Conservation (phyloP, 2,113 vertebrate species). For the Seriola dumerili region DNA sequence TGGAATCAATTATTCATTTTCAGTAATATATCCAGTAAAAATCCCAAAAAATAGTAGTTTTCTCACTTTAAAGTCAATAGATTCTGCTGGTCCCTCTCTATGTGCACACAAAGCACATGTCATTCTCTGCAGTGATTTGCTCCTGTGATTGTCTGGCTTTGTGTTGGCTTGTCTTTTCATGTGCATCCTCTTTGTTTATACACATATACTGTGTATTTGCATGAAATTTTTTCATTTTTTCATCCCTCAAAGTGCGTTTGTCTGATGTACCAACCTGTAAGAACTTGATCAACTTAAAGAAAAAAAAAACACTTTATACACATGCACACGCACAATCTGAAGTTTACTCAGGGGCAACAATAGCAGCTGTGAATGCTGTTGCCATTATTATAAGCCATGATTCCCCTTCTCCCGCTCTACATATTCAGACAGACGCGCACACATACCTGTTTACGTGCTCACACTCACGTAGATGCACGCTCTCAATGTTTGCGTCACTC, state of each 20-base stretch:
- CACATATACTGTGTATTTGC: background rate
- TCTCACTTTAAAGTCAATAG: background rate
- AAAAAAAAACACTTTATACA: background rate
- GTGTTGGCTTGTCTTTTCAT: background rate
- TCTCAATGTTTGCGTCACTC: conserved; percentile 66
- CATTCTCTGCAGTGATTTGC: conserved; percentile 11
- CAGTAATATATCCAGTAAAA: background rate
- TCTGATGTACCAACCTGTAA: background rate
- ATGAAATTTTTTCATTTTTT: background rate
- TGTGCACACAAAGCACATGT: background rate
- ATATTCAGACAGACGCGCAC: conserved; percentile 20
- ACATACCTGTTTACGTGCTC: conserved; percentile 21
- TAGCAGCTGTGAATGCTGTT: conserved; percentile 5
- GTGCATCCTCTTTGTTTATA: background rate
- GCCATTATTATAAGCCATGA: background rate
- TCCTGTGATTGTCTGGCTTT: background rate
- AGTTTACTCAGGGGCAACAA: background rate
- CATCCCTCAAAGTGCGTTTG: background rate
- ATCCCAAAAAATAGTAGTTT: background rate
- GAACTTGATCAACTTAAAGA: background rate
- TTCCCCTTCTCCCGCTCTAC: background rate
- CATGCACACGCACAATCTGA: background rate
- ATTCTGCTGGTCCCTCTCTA: background rate
- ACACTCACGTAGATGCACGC: conserved; percentile 38
- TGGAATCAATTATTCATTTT: background rate